Evolutionary conservation across 2,797 vertebrate genomes (phyloP), one percentile per base, ranked within the genome.

Genomic region (Melanotaenia trifasciata): DNA sequence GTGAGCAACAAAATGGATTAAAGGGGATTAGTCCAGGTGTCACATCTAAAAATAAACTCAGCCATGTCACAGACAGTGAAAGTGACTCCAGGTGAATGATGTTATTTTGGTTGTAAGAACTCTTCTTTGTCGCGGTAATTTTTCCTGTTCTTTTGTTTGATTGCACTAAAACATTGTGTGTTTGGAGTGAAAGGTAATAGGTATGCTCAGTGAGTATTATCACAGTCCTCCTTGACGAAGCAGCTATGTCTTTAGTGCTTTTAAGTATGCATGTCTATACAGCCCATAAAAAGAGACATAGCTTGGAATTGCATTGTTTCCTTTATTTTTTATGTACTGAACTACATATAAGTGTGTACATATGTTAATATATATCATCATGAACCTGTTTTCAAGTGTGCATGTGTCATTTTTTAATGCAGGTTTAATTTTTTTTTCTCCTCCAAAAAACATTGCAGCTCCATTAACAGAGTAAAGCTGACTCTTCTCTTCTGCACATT

Each of bases 1-100:
- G 2, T 32, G 64, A 89, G 61, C 30, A 71, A 70, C 68, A 82
- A 71, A 74, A 58, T 61, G 60, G 79, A 87, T 89, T 85, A 81
- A 30, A 58, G 16, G 32, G 66, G 74, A 87, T 84, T 79, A 80
- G 58, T 59, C 30, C 43, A 35, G 58, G 33, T 32, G 60, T 70
- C 58, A 32, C 7, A 26, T 54, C 78, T 61, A 70, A 62, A 83
- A 72, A 81, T 77, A 84, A 81, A 74, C 61, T 54, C 0, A 1
- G 51, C 40, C 20, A 9, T 67, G 58, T 76, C 22, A 73, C 40
- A 63, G 28, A 68, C 2, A 22, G 60, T 28, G 43, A 64, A 54
- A 53, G 45, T 24, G 47, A 76, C 38, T 61, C n/a, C 12, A 45
- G 56, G 59, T 43, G 58, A 74, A 68, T 9, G 22, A 78, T 26